A percentile compares a stretch with the other conserved stretches of the same genome.
phyloP scores from a whole-genome alignment of 2,888 invertebrate species.

The Horisme vitalbata region DNA sequence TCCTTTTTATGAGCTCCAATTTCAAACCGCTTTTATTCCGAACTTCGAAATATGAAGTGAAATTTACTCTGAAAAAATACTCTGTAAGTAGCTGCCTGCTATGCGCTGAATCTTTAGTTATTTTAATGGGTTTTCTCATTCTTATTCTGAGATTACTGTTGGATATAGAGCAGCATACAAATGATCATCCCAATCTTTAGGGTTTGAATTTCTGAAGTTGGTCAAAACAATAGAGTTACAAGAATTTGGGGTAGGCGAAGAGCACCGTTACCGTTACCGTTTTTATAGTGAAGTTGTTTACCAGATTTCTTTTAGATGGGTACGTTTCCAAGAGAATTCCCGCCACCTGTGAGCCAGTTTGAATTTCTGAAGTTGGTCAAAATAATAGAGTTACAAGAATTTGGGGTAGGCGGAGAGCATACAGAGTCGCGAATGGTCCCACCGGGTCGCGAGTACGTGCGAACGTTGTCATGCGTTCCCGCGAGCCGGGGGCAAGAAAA shows the following conservation, averaged over 20 bases:
- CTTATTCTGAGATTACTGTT: constrained; percentile 66
- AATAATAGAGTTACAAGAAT: constrained; percentile 18
- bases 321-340: constrained; percentile 62
- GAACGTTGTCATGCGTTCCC: constrained; percentile 56
- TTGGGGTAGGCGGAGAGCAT: constrained; percentile 21
- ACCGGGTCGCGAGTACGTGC: constrained; percentile 48
- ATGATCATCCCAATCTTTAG: constrained; percentile 39
- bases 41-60: constrained; percentile 47
- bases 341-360: constrained; percentile 68
- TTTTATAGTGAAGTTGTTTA: constrained; percentile 21
- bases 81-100: constrained; percentile 52
- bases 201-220: constrained; percentile 18
- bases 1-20: constrained; percentile 62
- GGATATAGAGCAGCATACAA: constrained; percentile 60
- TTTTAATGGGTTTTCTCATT: constrained; percentile 71
- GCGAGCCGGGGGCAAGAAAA: constrained; percentile 55
- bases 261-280: too few species aligned
- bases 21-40: constrained; percentile 55
- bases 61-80: constrained; percentile 42
- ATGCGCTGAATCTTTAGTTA: constrained; percentile 65
- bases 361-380: constrained; percentile 14
- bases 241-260: constrained; percentile 15
- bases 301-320: constrained; percentile 48
- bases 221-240: constrained; percentile 19
- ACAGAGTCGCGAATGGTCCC: constrained; percentile 32